Evolutionary conservation across 2,113 vertebrate species (phyloP), one percentile per base, ranked within the genome.

Genomic region (Callorhinus ursinus): DNA sequence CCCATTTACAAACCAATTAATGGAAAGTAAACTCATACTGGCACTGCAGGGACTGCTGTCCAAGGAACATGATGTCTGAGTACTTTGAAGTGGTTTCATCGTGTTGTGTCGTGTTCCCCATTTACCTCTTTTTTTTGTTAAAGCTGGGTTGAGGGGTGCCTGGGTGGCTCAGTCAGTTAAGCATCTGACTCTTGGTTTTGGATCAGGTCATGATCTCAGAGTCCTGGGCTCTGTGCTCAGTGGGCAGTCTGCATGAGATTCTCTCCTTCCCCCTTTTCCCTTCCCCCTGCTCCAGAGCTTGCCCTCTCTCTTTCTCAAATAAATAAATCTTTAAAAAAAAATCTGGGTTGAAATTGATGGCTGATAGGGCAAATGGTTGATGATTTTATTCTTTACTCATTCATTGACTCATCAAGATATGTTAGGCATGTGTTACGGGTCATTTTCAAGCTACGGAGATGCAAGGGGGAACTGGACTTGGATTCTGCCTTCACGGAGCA

Each of bases 1-100:
- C 61, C 67, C 88, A 93, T 71, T 94, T 88, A 74, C 15, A 89
- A 72, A 76, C 79, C 28, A 87, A 61, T 89, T 71, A 86, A 77
- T 26, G 31, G 42, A 55, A 36, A 7, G 7, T 72, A 72, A 72
- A n/a, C 24, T 90, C 46, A 2, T 19, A 39, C 24, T 81, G 26
- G 49, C 18, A 63, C 4, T 18, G n/a, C 4, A n/a, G 7, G 28
- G 7, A 22, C 31, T 65, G 26, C 2, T 89, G 1, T 21, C 24
- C 74, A 71, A 42, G 18, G 9, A 77, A 57, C 10, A 85, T 21
- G 13, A 77, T 55, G 3, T 51, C 53, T 88, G 49, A 36, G 2
- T 39, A 42, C 2, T 67, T 46, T 1, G 5, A n/a, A 28, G 28
- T 69, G 28, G 49, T 63, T 59, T 79, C 46, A 46, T 16, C 57